Evolutionary conservation across 2,888 invertebrate species (phyloP), one percentile per base, ranked within the genome.

Genomic region (Galeopsomyia nigrocyanea): DNA sequence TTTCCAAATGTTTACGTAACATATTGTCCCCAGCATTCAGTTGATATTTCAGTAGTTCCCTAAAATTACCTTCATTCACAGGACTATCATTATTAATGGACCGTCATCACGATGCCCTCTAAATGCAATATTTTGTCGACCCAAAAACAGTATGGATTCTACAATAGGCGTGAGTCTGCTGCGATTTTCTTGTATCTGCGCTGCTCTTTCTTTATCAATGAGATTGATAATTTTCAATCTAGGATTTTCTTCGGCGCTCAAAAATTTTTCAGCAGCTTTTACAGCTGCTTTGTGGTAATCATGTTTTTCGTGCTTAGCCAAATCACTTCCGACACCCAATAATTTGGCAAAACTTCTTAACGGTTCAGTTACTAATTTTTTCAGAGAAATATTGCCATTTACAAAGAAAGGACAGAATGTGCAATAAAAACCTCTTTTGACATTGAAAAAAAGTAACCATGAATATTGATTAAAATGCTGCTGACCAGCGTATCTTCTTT

Each of bases 111-210:
- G n/a, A 56, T 80, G 77, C n/a, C 80, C 78, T 67, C 78, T 60
- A 17, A 79, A 73, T 53, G 79, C 58, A 67, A 80, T 79, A 66
- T 80, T 79, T 77, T 81, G 79, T 55, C 77, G 69, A 21, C 79
- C 79, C 67, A 77, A 71, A 60, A 79, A 79, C 14, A 79, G 69
- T 5, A 78, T 73, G 16, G 74, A 75, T 60, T 77, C 62, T 75
- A 78, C 60, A 55, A 80, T 79, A 46, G 77, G 77, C 26, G 55
- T 69, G 9, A 78, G 61, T 21, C 76, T 49, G n/a, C 58, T 13
- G 53, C 72, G 62, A 31, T 76, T 76, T 60, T 68, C 65, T 47
- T 21, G 61, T 26, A 71, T 31, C 55, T 55, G 60, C 39, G 55
- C 13, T 13, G 49, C 14, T 7, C 47, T 46, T 6, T 61, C 31